Evolutionary conservation across 2,797 vertebrate genomes (phyloP).

Genomic region (Chloroceryle inda): DNA sequence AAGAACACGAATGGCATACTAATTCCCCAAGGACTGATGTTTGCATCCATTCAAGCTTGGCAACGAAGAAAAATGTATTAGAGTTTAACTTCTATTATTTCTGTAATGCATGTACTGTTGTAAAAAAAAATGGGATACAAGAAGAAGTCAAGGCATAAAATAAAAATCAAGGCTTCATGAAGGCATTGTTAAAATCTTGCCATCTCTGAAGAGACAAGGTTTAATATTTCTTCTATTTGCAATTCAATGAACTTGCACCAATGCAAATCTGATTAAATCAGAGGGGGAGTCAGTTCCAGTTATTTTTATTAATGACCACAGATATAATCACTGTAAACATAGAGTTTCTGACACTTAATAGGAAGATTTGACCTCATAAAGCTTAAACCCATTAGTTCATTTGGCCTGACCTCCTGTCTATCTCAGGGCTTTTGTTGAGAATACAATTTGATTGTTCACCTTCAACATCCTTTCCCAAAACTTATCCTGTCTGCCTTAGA

Average conservation of each 20-base stretch:
- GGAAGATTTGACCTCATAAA: background rate
- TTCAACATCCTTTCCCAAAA: background rate
- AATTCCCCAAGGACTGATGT: background rate
- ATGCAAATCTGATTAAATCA: slow-evolving; percentile 46
- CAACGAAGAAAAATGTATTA: background rate
- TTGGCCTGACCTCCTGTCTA: slow-evolving; percentile 7
- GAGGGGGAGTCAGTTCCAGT: slow-evolving; percentile 24
- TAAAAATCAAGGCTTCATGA: background rate
- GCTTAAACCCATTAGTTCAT: slow-evolving; percentile 34
- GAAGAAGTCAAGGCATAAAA: slow-evolving; percentile 5
- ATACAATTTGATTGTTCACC: background rate
- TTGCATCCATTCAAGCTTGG: background rate
- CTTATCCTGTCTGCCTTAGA: background rate
- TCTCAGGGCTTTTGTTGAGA: background rate
- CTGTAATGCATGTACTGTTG: background rate
- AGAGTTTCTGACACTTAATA: slow-evolving; percentile 24
- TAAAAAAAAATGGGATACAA: background rate
- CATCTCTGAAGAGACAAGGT: slow-evolving; percentile 5
- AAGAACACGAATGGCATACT: background rate
- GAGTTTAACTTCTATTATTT: background rate
- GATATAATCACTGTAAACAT: slow-evolving; percentile 12
- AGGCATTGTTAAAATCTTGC: slow-evolving; percentile 9
- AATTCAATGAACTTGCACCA: background rate
- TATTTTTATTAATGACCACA: slow-evolving; percentile 59
- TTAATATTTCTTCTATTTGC: slow-evolving; percentile 46